These are phyloP conservation scores for Argentina silus DNA, from an alignment of 2,797 vertebrate genomes.

Conservation along the genomic window DNA sequence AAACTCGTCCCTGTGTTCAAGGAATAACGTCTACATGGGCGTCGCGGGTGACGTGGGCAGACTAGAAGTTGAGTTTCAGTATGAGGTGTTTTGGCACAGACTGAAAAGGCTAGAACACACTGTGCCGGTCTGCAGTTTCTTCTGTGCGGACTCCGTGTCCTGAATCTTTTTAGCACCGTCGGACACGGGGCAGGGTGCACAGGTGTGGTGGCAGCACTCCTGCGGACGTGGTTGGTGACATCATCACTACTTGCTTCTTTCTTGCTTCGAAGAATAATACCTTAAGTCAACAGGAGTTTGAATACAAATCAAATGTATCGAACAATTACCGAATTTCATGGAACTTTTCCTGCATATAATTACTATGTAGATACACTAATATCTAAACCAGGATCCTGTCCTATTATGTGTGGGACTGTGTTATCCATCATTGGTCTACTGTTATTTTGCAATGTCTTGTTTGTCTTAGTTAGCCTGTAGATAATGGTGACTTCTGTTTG, in stretches of 20 bases:
- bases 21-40: too few relatives aligned
- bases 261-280: neutral
- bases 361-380: too few relatives aligned
- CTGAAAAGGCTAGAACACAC: slow-evolving; percentile 1
- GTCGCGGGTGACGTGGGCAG: rapidly evolving
- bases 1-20: too few relatives aligned
- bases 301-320: too few relatives aligned
- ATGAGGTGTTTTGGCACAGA: slow-evolving; percentile 5
- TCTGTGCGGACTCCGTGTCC: neutral
- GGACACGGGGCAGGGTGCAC: neutral
- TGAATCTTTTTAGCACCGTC: neutral
- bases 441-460: neutral
- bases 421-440: neutral
- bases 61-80: slow-evolving; percentile 16
- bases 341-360: too few relatives aligned
- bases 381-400: too few relatives aligned
- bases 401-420: too few relatives aligned
- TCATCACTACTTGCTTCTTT: slow-evolving; percentile 1
- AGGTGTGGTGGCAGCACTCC: neutral
- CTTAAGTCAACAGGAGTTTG: too few relatives aligned
- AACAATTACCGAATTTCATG: too few relatives aligned
- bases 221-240: neutral
- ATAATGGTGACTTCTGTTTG: neutral
- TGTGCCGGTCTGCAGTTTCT: slow-evolving; percentile 3
- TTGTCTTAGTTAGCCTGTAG: too few relatives aligned